These are phyloP conservation scores for Macrotrachela quadricornifera DNA, from an alignment of 1,140 invertebrate genomes.

Conservation along the genomic window DNA sequence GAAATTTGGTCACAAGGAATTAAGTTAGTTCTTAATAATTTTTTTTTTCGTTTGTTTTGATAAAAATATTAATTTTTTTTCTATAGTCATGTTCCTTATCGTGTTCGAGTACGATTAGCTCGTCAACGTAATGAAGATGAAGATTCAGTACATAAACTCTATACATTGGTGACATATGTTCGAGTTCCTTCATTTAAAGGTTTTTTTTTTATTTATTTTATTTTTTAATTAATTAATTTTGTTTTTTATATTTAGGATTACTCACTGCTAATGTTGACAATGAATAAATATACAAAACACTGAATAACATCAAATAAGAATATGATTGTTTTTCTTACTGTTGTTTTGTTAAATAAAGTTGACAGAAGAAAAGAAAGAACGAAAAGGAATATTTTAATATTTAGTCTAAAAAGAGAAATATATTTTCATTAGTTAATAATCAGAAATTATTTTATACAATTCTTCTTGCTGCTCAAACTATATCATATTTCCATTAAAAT, in stretches of 20 bases:
- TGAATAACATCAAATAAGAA: no score
- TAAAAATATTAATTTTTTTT: background rate
- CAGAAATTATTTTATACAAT: no score
- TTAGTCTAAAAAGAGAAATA: no score
- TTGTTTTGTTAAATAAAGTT: no score
- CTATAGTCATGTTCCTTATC: constrained; percentile 37
- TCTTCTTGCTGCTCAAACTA: no score
- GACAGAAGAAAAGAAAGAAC: no score
- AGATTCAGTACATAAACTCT: constrained; percentile 87
- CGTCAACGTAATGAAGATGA: constrained; percentile 94
- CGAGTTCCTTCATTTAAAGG: constrained; percentile 34
- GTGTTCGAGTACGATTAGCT: constrained; percentile 46
- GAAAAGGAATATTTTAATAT: no score
- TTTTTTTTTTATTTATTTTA: background rate
- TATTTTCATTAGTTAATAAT: no score
- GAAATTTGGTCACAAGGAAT: constrained; percentile 93
- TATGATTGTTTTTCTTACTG: no score
- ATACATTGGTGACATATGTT: constrained; percentile 88
- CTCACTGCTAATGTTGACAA: constrained; percentile 8
- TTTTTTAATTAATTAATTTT: background rate
- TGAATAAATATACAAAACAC: background rate
- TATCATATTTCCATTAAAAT: no score
- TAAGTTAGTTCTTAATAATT: constrained; percentile 39
- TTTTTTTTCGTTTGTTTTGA: background rate
- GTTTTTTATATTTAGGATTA: constrained; percentile 4